Evolutionary conservation across 2,797 vertebrate genomes (phyloP).

Genomic region (Echeneis naucrates): DNA sequence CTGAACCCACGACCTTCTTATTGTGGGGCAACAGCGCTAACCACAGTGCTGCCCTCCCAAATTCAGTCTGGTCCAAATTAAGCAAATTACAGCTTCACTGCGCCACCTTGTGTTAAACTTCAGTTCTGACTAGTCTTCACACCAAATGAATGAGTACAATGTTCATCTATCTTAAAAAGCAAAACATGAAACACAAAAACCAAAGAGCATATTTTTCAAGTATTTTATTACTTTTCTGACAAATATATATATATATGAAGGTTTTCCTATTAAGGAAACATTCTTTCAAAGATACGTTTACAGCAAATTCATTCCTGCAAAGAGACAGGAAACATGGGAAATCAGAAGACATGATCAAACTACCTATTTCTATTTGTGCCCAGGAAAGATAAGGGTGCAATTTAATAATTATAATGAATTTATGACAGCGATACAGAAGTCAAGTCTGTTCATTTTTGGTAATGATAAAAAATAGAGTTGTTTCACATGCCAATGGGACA

Average conservation of each 20-base stretch:
- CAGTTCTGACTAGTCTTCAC: neutral
- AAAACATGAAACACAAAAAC: neutral
- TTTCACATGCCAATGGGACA: conserved; percentile 80
- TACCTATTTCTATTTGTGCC: conserved; percentile 79
- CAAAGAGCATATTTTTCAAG: conserved; percentile 72
- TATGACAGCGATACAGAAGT: conserved; percentile 66
- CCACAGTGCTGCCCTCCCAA: too few species aligned
- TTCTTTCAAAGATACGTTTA: conserved; percentile 86
- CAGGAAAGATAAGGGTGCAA: conserved; percentile 75
- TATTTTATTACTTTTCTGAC: conserved; percentile 88
- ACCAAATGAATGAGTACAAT: neutral
- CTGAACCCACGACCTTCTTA: too few species aligned
- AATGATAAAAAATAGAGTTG: conserved; percentile 62
- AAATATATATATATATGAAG: conserved; percentile 88
- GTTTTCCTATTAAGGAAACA: conserved; percentile 83
- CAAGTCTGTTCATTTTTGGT: conserved; percentile 56
- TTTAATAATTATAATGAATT: conserved; percentile 68
- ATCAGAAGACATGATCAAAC: conserved; percentile 75
- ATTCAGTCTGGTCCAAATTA: neutral
- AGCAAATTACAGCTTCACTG: conserved; percentile 13
- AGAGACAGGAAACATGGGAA: conserved; percentile 80
- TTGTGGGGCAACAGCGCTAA: too few species aligned
- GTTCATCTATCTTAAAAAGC: neutral
- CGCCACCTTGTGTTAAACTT: conserved; percentile 76
- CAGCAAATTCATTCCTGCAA: conserved; percentile 84